A percentile compares a stretch with the other conserved stretches of the same genome.
Evolutionary conservation across 2,113 vertebrate species (phyloP).

Genomic region (Percopsis transmontana): DNA sequence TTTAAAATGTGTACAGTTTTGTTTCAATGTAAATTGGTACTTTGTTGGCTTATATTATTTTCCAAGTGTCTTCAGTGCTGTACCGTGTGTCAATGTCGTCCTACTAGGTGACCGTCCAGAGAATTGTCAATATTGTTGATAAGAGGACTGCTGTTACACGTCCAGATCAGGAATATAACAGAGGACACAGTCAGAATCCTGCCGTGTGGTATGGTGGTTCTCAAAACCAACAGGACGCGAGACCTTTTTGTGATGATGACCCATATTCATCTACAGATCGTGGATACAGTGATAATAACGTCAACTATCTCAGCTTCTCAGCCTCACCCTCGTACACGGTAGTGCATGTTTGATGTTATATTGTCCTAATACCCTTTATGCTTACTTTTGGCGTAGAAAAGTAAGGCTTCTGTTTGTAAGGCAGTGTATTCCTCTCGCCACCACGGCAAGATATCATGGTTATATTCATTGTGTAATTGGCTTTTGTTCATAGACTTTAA

Average conservation of each 20-base stretch:
- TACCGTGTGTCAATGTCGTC: conserved; percentile 2
- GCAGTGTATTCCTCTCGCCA: too few relatives aligned
- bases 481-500: too few relatives aligned
- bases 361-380: not conserved
- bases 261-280: conserved; percentile 18
- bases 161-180: conserved; percentile 24
- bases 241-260: conserved; percentile 30
- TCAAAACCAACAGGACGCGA: conserved; percentile 30
- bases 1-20: too few relatives aligned
- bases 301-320: conserved; percentile 31
- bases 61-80: not conserved
- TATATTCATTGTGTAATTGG: too few relatives aligned
- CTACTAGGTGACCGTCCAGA: conserved; percentile 59
- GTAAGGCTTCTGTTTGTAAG: not conserved
- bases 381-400: not conserved
- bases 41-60: not conserved
- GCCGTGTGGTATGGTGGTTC: conserved; percentile 43
- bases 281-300: conserved; percentile 42
- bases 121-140: conserved; percentile 65
- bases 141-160: conserved; percentile 28
- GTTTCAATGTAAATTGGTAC: not conserved
- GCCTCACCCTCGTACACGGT: conserved; percentile 55
- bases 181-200: conserved; percentile 36
- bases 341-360: conserved; percentile 6
- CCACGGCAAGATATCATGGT: too few relatives aligned